Evolutionary conservation across 2,888 invertebrate species (phyloP).

Genomic region (Pandemis cinnamomeana): DNA sequence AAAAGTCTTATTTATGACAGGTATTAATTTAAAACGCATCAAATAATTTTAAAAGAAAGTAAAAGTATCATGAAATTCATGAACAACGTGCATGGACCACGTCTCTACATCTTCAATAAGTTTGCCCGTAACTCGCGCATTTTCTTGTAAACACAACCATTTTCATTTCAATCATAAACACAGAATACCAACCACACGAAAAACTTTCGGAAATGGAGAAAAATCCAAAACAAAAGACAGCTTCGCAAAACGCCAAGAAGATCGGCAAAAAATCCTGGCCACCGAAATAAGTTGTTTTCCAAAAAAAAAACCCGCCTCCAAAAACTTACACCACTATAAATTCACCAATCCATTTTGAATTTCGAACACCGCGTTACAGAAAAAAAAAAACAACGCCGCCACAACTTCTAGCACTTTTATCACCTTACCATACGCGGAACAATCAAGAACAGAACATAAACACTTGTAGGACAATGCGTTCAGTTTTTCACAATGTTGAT

Average conservation of each 20-base stretch:
- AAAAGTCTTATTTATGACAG: too few species aligned
- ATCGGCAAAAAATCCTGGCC: background rate
- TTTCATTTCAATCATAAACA: background rate
- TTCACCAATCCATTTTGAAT: slow-evolving; percentile 35
- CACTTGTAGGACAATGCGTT: slow-evolving; percentile 36
- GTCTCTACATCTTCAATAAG: background rate
- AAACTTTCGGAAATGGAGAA: background rate
- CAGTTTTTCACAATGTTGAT: slow-evolving; percentile 26
- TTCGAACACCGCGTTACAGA: slow-evolving; percentile 25
- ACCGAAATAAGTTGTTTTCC: slow-evolving; percentile 1
- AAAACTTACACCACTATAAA: slow-evolving; percentile 29
- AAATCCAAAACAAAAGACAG: background rate
- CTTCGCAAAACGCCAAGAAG: background rate
- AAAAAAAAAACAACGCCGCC: slow-evolving; percentile 24
- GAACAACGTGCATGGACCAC: background rate
- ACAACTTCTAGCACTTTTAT: slow-evolving; percentile 20
- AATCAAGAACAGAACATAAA: slow-evolving; percentile 40
- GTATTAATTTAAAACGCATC: too few species aligned
- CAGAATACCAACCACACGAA: background rate
- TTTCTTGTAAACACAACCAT: background rate
- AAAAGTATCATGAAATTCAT: background rate
- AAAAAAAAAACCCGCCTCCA: background rate
- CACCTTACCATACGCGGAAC: slow-evolving; percentile 28
- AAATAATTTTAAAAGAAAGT: too few species aligned
- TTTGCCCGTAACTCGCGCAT: background rate